Evolutionary conservation across 2,797 vertebrate species (phyloP), one percentile per base, ranked within the genome.

Genomic region (Dendrocincla fuliginosa): DNA sequence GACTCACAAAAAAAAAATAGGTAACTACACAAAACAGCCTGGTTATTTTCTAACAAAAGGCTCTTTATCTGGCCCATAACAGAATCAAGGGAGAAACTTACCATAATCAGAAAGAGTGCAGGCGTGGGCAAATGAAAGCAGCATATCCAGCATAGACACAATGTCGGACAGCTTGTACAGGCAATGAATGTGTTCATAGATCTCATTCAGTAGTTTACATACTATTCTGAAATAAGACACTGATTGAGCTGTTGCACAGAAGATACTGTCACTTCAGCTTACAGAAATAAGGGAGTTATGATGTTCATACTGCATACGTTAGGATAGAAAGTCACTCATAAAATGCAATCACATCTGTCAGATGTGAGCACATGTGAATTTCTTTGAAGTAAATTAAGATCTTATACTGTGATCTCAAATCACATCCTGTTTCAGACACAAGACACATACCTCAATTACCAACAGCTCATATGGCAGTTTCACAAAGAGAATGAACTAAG

Each of bases 81-180:
- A 8, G 77, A 95, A 71, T 70, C 61, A 77, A 89, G 44, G 49
- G 84, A 87, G 24, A 53, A 88, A 96, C 98, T 97, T 96, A 99
- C 99, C 99, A 6, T 99, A 99, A 94, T 99, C 98, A 37, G 99
- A 99, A 92, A 99, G 97, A 61, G 99, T 99, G 96, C 99, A 99
- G 42, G 98, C 98, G 8, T 99, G 98, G 84, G 99, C 99, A 92
- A 99, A 98, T 2, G 99, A 99, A 63, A 98, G 98, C 90, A 99
- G 95, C 99, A 99, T 99, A 94, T 99, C 99, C 97, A 99, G 97
- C 99, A 99, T 99, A 27, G 99, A 99, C n/a, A 99, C 99, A 11
- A 98, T 98, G 95, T 99, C 99, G 14, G 99, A 99, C 42, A 99
- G 98, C 96, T 99, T 99, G 96, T 99, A 99, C 5, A 99, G 97